Base-by-base conservation (phyloP, 2,113 vertebrate species). In the Oceanodroma tethys region DNA sequence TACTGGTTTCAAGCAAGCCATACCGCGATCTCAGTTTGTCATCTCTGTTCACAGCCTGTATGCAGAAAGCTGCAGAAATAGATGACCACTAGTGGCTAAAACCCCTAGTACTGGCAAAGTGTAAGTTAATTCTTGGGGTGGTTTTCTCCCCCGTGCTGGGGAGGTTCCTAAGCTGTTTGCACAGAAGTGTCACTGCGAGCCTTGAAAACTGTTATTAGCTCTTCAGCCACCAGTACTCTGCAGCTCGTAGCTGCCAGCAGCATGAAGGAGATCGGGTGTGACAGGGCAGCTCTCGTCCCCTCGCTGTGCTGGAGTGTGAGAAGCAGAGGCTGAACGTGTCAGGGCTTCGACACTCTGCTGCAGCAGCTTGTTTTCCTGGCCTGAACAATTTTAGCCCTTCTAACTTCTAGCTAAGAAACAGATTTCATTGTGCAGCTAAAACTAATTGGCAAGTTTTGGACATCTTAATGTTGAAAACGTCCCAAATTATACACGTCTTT, bases 401-500 rank as follows among this genome's bases (percentile, higher is more conserved):
- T 67, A 45, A 36, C 55, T 62, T 94, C 15, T 42, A 79, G 17
- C 34, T 81, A 43, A 75, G 58, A 75, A 73, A 21, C 20, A 65
- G 48, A 80, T 90, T 90, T 84, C 48, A 45, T 75, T 91, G 52
- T 25, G 52, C 56, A 90, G 55, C 63, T 90, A 74, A 68, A 89
- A 67, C 32, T 79, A 59, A 70, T 68, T 0, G 1, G 23, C 45
- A 32, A 34, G 21, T 68, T 91, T 86, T 45, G 81, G 70, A 56
- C 16, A 55, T 65, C 66, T 40, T 79, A 82, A 58, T 96, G 60
- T 42, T 81, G 62, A 86, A 83, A 92, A 59, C 42, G 59, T 83
- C 34, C 16, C 0, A 1, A 72, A 86, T 73, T 83, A 45, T 43
- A 40, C 32, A 36, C 2, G 7, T 53, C 38, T 92, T 62, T 59